These are phyloP conservation scores for Polydrusus pterygomalis DNA, from an alignment of 2,888 invertebrate species.

Conservation along the genomic window DNA sequence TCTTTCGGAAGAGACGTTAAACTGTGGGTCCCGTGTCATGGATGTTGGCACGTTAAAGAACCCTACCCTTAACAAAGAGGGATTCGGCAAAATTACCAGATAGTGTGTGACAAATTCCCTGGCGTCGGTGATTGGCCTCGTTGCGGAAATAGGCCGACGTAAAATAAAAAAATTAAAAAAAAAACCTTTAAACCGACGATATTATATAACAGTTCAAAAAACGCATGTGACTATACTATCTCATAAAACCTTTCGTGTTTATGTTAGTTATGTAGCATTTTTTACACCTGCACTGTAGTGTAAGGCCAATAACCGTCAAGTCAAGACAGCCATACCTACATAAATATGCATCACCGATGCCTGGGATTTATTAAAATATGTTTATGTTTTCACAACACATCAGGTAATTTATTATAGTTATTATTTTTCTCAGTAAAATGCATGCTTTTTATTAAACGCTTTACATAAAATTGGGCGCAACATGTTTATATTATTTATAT, in stretches of 20 bases:
- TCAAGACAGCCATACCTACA: background rate
- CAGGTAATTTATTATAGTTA: background rate
- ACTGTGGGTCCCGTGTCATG: no score
- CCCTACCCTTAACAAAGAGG: no score
- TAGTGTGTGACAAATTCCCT: no score
- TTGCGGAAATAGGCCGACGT: no score
- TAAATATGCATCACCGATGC: background rate
- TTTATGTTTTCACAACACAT: background rate
- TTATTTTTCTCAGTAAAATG: background rate
- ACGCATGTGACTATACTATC: no score
- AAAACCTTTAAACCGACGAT: no score
- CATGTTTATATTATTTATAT: background rate
- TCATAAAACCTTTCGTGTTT: background rate
- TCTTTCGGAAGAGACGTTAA: no score
- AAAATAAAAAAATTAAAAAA: no score
- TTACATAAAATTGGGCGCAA: background rate
- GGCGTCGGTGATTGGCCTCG: no score
- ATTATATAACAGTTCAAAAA: no score
- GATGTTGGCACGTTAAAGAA: no score
- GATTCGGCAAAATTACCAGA: no score
- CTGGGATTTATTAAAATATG: constrained; percentile 10
- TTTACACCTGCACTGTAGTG: background rate
- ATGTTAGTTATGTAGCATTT: constrained; percentile 3
- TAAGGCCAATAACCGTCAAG: background rate
- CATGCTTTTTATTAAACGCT: background rate